Evolutionary conservation across 1,140 invertebrate species (phyloP), one percentile per base, ranked within the genome.

Genomic region (Tribolium castaneum): DNA sequence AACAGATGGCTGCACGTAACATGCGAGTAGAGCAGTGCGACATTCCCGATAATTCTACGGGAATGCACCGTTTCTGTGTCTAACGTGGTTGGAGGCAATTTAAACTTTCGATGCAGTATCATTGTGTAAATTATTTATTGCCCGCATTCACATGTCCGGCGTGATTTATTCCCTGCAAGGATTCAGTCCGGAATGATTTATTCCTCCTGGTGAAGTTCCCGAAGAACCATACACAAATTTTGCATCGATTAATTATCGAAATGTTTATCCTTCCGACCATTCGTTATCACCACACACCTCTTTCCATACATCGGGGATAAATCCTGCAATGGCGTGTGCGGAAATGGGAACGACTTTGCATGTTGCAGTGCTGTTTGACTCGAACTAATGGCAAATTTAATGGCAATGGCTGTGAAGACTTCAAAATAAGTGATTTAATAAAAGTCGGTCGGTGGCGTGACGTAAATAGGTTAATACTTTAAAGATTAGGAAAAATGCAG

Each of bases 91-190:
- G 52, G 51, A 59, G 51, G 52, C 25, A 75, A 75, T 75, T 75
- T 39, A 75, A 75, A 75, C 45, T 75, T 75, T 75, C 73, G 52
- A 75, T 75, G 73, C 52, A 59, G 73, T 75, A 75, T 75, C 52
- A 75, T 52, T 75, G 73, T 75, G 73, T 52, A 75, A 75, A 75
- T 75, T 75, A 75, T 75, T 75, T 75, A 75, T 75, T 59, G 73
- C 73, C 73, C 73, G 52, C 52, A 75, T 75, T 75, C 73, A 75
- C 51, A 49, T 75, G 56, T 45, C 34, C 52, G 12, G 52, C 22
- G 22, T 75, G 73, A 75, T 75, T 75, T 75, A 75, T 59, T 56
- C 19, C 14, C 73, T 10, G 16, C 10, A 19, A 52, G 52, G 56
- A 52, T 75, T 75, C 52, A 59, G 59, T 35, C 35, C 0, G 56